Evolutionary conservation across 2,888 invertebrate species (phyloP), one percentile per base, ranked within the genome.

Genomic region (Subacronicta megacephala): DNA sequence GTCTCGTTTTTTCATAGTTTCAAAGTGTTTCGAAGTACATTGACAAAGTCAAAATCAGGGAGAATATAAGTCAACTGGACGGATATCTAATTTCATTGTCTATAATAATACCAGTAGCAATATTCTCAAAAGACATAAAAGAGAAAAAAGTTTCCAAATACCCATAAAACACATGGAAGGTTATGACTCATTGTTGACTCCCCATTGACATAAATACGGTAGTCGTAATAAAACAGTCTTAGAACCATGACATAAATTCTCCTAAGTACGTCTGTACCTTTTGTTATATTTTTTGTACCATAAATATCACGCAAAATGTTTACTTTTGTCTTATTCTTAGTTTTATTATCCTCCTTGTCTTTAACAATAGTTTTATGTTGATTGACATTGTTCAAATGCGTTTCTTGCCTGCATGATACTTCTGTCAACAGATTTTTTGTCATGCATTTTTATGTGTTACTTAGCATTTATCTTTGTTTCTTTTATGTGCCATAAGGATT

Each of bases 131-230:
- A 44, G 41, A 16, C 55, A 46, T 54, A 59, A 67, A 69, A 54
- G 70, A 65, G 76, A 77, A 81, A 77, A 72, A 79, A 73, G 66
- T 75, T 72, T 67, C 63, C 61, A 65, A 65, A 75, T 55, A 57
- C 56, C 64, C 80, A 75, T 88, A 87, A 88, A 85, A 81, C 69
- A 73, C 74, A 78, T 78, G 78, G 75, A 80, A 82, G 73, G 78
- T 87, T 89, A 88, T 85, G 88, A 84, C 79, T 85, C 85, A 83
- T 87, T 88, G 88, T 87, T 82, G 72, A 77, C 78, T 79, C 75
- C 73, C 73, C 78, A 84, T 83, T 82, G 84, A 85, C 85, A 82
- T 82, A 85, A 85, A 84, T 79, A 80, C 80, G 70, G 76, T 71
- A 79, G 78, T 68, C 73, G 79, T 70, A 78, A 81, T 88, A 85